Evolutionary conservation across 2,797 vertebrate genomes (phyloP).

Genomic region (Phataginus tetradactyla): DNA sequence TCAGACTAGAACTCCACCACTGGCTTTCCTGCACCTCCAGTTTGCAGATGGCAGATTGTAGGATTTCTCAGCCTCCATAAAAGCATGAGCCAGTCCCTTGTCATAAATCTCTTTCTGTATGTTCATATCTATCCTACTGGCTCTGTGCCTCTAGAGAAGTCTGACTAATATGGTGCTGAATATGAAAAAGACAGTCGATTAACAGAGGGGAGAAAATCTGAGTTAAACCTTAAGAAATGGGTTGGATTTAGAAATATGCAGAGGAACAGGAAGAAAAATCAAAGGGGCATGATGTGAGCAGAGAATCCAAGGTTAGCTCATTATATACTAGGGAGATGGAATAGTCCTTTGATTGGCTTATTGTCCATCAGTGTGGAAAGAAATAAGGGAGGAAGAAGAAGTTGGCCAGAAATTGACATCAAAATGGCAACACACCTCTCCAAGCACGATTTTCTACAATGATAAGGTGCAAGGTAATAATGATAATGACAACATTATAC

Average conservation of each 20-base stretch:
- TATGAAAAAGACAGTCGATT: not conserved
- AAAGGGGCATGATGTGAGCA: not conserved
- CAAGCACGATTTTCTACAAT: not conserved
- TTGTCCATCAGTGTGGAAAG: not conserved
- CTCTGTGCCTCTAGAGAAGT: not conserved
- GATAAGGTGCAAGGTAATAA: not conserved
- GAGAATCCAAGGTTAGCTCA: not conserved
- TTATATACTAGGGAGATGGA: not conserved
- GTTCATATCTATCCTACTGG: too few species aligned
- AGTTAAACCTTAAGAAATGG: not conserved
- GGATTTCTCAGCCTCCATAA: not conserved
- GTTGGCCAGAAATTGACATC: not conserved
- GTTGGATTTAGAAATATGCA: not conserved
- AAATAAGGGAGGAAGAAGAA: not conserved
- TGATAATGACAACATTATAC: not conserved
- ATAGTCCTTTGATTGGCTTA: not conserved
- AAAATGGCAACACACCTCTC: not conserved
- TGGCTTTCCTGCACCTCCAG: not conserved
- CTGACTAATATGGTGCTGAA: not conserved
- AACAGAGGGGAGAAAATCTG: not conserved
- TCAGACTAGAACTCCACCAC: not conserved
- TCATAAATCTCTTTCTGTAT: not conserved
- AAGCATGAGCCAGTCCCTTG: not conserved
- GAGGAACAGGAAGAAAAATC: not conserved
- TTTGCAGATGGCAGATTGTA: not conserved